A percentile compares a stretch with the other conserved stretches of the same genome.
These are phyloP conservation scores for Octonoba sinensis DNA, from an alignment of 2,888 invertebrate genomes.

Conservation along the genomic window DNA sequence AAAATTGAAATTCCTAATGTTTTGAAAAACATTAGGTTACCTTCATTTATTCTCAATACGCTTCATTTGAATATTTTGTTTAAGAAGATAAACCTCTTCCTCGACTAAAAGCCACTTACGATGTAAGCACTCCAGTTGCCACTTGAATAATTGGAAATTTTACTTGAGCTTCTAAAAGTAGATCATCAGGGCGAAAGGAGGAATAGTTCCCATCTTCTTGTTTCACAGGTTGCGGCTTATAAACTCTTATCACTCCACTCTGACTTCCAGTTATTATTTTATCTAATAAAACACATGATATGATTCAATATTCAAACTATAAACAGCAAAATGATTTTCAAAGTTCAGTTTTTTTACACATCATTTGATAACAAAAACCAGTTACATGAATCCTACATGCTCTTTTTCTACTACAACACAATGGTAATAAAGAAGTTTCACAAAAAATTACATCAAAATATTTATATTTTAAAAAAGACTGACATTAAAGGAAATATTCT, in stretches of 20 bases:
- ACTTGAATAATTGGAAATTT: slow-evolving; percentile 83
- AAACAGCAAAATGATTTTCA: not conserved
- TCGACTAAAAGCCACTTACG: slow-evolving; percentile 76
- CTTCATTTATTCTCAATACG: too few relatives aligned
- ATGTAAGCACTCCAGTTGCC: slow-evolving; percentile 85
- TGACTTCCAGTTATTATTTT: slow-evolving; percentile 86
- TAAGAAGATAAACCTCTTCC: too few relatives aligned
- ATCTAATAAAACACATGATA: slow-evolving; percentile 68
- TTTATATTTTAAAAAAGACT: too few relatives aligned
- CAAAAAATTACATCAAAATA: too few relatives aligned
- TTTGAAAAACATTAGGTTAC: too few relatives aligned
- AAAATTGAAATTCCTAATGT: too few relatives aligned
- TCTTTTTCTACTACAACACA: too few relatives aligned
- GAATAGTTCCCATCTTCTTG: slow-evolving; percentile 59
- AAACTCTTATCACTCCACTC: slow-evolving; percentile 84
- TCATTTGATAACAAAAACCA: not conserved
- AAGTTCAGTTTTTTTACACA: too few relatives aligned
- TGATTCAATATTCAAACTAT: not conserved
- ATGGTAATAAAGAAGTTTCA: too few relatives aligned
- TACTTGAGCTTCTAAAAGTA: slow-evolving; percentile 84
- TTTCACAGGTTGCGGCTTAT: slow-evolving; percentile 74
- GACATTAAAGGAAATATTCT: too few relatives aligned
- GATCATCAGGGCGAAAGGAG: slow-evolving; percentile 71
- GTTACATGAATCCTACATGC: not conserved
- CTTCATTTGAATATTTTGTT: too few relatives aligned